Percentiles rank a stretch among this genome's conserved stretches.
Evolutionary conservation across 2,113 vertebrate genomes (phyloP).

Genomic region (Aspiorhynchus laticeps): DNA sequence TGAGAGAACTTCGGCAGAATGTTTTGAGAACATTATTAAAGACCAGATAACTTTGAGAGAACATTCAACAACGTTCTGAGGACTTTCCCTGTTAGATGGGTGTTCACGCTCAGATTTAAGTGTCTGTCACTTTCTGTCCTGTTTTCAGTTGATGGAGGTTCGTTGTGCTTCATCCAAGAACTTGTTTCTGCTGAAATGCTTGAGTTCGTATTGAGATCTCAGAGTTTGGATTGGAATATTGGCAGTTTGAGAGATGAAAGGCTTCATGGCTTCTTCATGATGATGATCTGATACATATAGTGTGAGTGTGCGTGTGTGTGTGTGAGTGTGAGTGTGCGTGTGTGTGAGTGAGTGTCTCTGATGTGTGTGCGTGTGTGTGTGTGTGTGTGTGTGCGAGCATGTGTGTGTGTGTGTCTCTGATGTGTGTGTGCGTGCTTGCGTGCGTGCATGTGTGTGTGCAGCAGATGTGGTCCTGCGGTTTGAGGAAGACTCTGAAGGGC

Average conservation of each 20-base stretch:
- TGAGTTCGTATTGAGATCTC: not conserved
- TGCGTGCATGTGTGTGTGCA: not conserved
- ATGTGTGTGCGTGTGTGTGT: constrained; percentile 18
- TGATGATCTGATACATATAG: not conserved
- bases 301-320: not conserved
- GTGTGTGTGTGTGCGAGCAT: constrained; percentile 1
- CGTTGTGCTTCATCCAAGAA: not conserved
- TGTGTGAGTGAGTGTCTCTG: too few species aligned
- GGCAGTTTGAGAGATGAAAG: not conserved
- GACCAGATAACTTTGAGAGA: not conserved
- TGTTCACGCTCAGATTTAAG: not conserved
- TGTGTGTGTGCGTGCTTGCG: constrained; percentile 11
- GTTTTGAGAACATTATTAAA: not conserved
- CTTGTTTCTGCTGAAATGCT: not conserved
- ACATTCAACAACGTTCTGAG: not conserved
- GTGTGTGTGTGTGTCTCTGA: not conserved
- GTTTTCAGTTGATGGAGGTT: not conserved
- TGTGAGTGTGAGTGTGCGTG: not conserved
- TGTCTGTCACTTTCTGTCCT: too few species aligned
- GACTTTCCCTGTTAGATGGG: not conserved
- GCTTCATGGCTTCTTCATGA: not conserved
- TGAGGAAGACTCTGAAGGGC: constrained; percentile 57
- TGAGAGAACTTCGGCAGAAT: not conserved
- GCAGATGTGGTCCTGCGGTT: not conserved
- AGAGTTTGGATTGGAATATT: not conserved